These are phyloP conservation scores for Sebastes aleutianus DNA, from an alignment of 2,797 vertebrate species.

Conservation along the genomic window DNA sequence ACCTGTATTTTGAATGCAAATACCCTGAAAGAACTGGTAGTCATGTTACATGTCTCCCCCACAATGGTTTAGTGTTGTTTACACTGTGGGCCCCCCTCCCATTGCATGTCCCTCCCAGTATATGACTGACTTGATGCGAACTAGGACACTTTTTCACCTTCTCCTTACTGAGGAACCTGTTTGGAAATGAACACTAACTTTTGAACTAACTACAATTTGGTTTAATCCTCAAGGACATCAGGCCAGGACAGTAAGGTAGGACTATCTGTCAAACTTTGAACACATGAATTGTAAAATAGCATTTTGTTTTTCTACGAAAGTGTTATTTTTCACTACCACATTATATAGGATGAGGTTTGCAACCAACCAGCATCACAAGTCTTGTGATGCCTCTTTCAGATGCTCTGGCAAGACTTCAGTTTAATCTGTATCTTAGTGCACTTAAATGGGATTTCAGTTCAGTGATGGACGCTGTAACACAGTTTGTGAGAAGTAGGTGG, in stretches of 20 bases:
- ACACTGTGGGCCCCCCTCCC: conserved; percentile 34
- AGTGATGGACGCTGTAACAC: not conserved
- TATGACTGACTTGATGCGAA: conserved; percentile 9
- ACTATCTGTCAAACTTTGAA: not conserved
- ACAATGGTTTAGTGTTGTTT: conserved; percentile 44
- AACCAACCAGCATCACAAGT: not conserved
- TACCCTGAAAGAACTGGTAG: not conserved
- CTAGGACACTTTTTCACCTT: not conserved
- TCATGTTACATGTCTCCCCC: conserved; percentile 9
- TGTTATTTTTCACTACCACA: not conserved
- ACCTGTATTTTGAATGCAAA: conserved; percentile 23
- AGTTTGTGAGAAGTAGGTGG: not conserved
- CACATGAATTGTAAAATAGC: not conserved
- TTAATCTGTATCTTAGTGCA: not conserved
- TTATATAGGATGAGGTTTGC: not conserved
- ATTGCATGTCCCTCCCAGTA: conserved; percentile 4
- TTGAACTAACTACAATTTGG: not conserved
- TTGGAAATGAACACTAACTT: not conserved
- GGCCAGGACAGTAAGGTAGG: conserved; percentile 28
- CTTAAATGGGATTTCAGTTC: not conserved
- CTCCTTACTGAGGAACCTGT: not conserved
- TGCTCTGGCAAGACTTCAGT: not conserved
- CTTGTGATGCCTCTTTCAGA: not conserved
- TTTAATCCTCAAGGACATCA: not conserved
- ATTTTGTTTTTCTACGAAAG: not conserved